phyloP scores from a whole-genome alignment of 2,113 vertebrate species.

The Eupsittula cactorum region DNA sequence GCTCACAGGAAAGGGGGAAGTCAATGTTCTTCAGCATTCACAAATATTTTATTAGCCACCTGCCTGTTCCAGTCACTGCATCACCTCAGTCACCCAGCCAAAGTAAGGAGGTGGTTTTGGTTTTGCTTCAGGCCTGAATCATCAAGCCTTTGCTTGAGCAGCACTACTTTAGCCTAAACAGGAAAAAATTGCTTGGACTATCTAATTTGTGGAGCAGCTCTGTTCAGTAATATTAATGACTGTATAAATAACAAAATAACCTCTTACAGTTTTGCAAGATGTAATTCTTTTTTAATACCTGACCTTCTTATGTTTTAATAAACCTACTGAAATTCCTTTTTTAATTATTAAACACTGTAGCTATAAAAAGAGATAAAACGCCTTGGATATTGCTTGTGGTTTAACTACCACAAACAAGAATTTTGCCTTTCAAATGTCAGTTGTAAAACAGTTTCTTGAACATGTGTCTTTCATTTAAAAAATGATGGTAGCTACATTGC shows the following conservation, averaged over 20 bases:
- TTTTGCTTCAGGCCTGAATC: neutral
- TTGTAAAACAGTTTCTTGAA: conserved; percentile 26
- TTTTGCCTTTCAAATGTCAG: conserved; percentile 26
- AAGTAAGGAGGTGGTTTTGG: rapidly evolving
- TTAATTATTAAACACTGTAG: conserved; percentile 39
- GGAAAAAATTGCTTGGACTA: neutral
- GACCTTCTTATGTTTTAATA: conserved; percentile 41
- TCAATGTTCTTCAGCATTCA: neutral
- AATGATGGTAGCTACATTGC: neutral
- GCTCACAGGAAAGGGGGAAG: neutral
- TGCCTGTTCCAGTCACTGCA: neutral
- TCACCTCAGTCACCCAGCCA: neutral
- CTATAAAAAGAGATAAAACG: neutral
- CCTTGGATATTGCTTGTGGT: neutral
- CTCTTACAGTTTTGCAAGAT: neutral
- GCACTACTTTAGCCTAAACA: neutral
- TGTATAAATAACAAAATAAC: conserved; percentile 54
- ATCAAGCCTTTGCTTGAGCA: neutral
- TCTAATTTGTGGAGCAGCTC: neutral
- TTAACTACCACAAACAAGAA: conserved; percentile 17
- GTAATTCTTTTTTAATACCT: conserved; percentile 40
- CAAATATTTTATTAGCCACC: neutral
- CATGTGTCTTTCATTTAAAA: neutral
- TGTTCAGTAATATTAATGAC: conserved; percentile 48
- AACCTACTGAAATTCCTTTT: neutral